Evolutionary conservation across 2,113 vertebrate genomes (phyloP).

Genomic region (Phycodurus eques): DNA sequence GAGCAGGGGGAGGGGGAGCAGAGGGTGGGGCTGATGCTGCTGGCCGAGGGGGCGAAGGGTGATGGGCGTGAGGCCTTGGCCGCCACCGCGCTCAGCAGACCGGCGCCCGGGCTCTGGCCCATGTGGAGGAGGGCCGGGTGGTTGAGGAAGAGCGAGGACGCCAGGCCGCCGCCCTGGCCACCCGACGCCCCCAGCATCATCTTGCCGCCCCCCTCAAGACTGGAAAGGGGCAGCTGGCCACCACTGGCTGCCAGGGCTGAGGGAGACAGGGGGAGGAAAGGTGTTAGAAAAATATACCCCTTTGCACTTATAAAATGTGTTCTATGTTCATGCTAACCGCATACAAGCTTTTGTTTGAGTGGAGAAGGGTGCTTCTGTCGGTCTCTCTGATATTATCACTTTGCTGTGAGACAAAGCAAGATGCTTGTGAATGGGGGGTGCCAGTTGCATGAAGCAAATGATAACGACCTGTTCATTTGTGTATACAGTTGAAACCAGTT

Average conservation of each 20-base stretch:
- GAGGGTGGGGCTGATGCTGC: conserved; percentile 79
- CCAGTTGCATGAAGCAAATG: too few relatives aligned
- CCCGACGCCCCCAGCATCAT: conserved; percentile 80
- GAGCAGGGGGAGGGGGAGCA: conserved; percentile 80
- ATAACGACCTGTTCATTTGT: too few relatives aligned
- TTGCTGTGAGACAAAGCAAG: too few relatives aligned
- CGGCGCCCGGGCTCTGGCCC: conserved; percentile 76
- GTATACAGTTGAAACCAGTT: too few relatives aligned
- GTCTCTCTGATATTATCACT: too few relatives aligned
- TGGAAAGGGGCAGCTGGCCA: conserved; percentile 91
- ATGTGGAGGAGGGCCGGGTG: conserved; percentile 85
- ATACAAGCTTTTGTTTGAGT: too few relatives aligned
- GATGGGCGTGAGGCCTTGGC: conserved; percentile 79
- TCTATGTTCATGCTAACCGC: too few relatives aligned
- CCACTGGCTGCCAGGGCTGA: conserved; percentile 90
- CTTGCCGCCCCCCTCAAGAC: conserved; percentile 86
- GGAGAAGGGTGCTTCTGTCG: too few relatives aligned
- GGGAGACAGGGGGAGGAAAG: conserved; percentile 2
- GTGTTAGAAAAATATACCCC: background rate
- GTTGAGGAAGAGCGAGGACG: conserved; percentile 87
- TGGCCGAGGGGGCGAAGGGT: conserved; percentile 74
- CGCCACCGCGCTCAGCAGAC: conserved; percentile 76
- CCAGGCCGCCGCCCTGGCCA: conserved; percentile 75
- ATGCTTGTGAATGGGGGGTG: too few relatives aligned
- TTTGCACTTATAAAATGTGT: background rate